Evolutionary conservation across 2,888 invertebrate genomes (phyloP).

Genomic region (Strigamia maritima): DNA sequence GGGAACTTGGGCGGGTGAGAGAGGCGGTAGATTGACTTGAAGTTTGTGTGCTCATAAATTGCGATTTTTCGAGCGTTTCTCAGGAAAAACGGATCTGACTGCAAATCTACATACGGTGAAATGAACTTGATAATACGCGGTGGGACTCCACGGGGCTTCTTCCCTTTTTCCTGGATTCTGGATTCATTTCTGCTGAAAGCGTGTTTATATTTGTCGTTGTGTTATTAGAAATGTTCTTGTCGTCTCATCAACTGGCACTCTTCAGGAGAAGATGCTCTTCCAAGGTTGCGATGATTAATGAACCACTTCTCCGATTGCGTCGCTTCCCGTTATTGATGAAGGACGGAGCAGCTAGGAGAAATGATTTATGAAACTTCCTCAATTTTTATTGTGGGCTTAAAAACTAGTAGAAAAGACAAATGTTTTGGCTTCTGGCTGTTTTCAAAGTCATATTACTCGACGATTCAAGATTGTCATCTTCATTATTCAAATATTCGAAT

Average conservation of each 20-base stretch:
- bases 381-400: not conserved
- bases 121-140: not conserved
- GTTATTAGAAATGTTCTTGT: not conserved
- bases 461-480: not conserved
- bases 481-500: not conserved
- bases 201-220: not conserved
- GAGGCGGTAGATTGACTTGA: not conserved
- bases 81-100: not conserved
- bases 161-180: not conserved
- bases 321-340: slow-evolving; percentile 7
- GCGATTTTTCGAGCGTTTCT: not conserved
- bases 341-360: not conserved
- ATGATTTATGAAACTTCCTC: slow-evolving; percentile 4
- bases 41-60: not conserved
- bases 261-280: not conserved
- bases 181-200: not conserved
- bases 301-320: slow-evolving; percentile 15
- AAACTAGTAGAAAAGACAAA: slow-evolving; percentile 6
- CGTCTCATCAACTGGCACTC: not conserved
- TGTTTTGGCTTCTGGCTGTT: slow-evolving; percentile 2
- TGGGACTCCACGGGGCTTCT: not conserved
- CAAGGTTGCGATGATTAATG: slow-evolving; percentile 19
- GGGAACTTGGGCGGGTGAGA: not conserved
- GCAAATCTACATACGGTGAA: not conserved
- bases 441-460: not conserved